phyloP scores from a whole-genome alignment of 2,888 invertebrate species.

The Abscondita cerata region DNA sequence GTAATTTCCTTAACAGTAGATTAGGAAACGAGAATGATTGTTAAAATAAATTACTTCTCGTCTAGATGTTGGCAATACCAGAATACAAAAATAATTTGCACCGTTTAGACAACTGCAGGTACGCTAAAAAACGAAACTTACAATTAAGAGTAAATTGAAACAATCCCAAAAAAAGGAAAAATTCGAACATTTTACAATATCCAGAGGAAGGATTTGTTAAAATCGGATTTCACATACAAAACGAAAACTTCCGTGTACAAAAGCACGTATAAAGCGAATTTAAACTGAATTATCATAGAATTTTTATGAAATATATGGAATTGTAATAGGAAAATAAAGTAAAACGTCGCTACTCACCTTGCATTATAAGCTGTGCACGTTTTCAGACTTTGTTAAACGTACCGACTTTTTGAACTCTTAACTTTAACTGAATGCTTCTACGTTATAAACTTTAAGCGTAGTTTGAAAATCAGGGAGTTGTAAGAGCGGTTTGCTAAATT shows the following conservation, averaged over 20 bases:
- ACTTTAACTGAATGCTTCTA: slow-evolving; percentile 8
- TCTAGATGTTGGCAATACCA: slow-evolving; percentile 3
- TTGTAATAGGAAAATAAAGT: slow-evolving; percentile 4
- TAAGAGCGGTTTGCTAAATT: not conserved
- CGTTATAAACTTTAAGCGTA: not conserved
- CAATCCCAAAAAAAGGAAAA: too few relatives aligned
- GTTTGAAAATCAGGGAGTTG: not conserved
- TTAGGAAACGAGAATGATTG: slow-evolving; percentile 25
- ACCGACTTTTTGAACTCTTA: slow-evolving; percentile 8
- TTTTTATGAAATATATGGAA: slow-evolving; percentile 3
- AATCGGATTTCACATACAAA: too few relatives aligned
- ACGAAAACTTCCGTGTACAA: too few relatives aligned
- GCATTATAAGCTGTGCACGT: slow-evolving; percentile 7
- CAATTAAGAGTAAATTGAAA: too few relatives aligned
- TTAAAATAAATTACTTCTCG: slow-evolving; percentile 27
- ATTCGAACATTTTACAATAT: too few relatives aligned
- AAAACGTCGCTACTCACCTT: not conserved
- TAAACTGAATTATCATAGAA: too few relatives aligned
- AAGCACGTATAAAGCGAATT: too few relatives aligned
- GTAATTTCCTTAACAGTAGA: slow-evolving; percentile 24
- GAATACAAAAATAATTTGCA: slow-evolving; percentile 10
- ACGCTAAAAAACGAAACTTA: not conserved
- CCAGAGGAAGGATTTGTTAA: too few relatives aligned
- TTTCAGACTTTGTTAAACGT: slow-evolving; percentile 6
- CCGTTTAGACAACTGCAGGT: not conserved